Evolutionary conservation across 2,888 invertebrate species (phyloP).

Genomic region (Steinernema hermaphroditum): DNA sequence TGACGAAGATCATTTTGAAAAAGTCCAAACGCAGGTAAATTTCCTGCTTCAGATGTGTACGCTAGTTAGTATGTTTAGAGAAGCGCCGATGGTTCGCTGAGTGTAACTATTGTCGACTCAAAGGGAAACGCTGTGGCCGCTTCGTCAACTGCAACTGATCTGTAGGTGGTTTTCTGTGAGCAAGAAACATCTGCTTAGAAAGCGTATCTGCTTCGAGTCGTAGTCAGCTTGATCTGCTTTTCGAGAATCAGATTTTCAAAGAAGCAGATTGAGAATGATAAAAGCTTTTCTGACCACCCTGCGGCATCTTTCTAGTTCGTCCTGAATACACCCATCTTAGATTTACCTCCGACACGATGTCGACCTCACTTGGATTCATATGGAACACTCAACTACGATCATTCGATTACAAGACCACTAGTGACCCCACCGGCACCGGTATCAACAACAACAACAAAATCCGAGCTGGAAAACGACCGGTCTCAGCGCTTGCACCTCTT

Average conservation of each 20-base stretch:
- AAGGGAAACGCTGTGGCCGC: background rate
- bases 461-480: background rate
- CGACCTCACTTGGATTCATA: background rate
- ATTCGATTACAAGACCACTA: background rate
- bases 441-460: background rate
- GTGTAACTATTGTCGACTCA: background rate
- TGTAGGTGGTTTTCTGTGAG: too few species aligned
- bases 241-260: too few species aligned
- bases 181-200: too few species aligned
- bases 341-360: background rate
- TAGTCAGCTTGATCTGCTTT: background rate
- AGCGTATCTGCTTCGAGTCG: background rate
- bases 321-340: too few species aligned
- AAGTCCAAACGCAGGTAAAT: background rate
- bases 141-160: background rate
- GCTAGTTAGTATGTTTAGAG: background rate
- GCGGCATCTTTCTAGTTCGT: too few species aligned
- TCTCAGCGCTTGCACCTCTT: background rate
- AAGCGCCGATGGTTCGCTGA: background rate
- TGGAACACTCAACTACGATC: constrained; percentile 8
- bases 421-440: background rate
- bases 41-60: too few species aligned
- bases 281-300: too few species aligned
- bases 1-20: background rate
- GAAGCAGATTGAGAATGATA: too few species aligned